phyloP scores from a whole-genome alignment of 2,797 vertebrate species.

The Cheirogaleus major region DNA sequence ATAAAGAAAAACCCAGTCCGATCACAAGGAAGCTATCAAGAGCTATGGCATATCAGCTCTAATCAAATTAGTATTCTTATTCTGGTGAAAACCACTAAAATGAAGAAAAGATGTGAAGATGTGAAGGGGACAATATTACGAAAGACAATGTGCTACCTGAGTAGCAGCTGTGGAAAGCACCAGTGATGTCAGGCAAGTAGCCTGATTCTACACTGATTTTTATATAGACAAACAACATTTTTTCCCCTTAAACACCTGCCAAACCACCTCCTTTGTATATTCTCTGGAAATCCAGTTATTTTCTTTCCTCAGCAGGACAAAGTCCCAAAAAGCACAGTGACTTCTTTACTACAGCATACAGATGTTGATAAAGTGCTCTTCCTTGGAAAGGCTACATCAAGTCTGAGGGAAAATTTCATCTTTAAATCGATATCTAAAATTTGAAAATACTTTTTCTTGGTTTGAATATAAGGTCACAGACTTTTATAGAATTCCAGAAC shows the following conservation, averaged over 20 bases:
- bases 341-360: neutral
- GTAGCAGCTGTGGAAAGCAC: neutral
- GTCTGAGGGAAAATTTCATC: neutral
- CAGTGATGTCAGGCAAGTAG: neutral
- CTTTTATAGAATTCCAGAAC: neutral
- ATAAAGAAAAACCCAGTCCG: neutral
- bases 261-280: neutral
- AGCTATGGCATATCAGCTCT: neutral
- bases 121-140: neutral
- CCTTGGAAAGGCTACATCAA: neutral
- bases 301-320: neutral
- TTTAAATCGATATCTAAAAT: neutral
- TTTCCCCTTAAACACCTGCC: neutral
- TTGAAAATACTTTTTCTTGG: neutral
- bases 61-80: neutral
- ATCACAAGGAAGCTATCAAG: neutral
- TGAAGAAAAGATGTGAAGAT: neutral
- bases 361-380: neutral
- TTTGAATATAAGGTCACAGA: neutral
- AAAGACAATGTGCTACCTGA: neutral
- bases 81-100: neutral
- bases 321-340: neutral
- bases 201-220: neutral
- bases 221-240: no score
- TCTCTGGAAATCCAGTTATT: neutral